These are phyloP conservation scores for Diaprepes abbreviatus DNA, from an alignment of 2,888 invertebrate species.

Conservation along the genomic window DNA sequence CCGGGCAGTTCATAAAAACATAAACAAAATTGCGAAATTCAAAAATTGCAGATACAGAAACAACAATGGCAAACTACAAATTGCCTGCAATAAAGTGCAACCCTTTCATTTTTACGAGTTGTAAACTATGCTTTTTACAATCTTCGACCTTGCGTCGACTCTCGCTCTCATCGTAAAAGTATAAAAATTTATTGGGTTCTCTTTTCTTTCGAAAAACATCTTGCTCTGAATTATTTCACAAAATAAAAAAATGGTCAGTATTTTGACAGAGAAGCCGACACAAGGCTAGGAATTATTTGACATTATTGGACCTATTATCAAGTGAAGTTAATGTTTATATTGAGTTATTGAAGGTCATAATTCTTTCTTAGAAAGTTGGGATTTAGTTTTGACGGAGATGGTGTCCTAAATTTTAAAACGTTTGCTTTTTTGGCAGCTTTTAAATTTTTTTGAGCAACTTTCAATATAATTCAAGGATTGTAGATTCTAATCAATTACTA, in stretches of 20 bases:
- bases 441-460: too few species aligned
- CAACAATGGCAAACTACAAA: conserved; percentile 3
- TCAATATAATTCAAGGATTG: too few species aligned
- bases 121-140: conserved; percentile 15
- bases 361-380: conserved; percentile 19
- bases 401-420: too few species aligned
- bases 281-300: background rate
- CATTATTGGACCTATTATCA: conserved; percentile 12
- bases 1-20: conserved; percentile 17
- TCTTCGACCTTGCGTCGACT: conserved; percentile 19
- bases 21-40: conserved; percentile 31
- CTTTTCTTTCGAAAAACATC: conserved; percentile 15
- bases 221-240: background rate
- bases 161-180: conserved; percentile 22
- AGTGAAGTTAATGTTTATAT: conserved; percentile 35
- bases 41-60: background rate
- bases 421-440: too few species aligned
- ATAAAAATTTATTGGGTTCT: conserved; percentile 26
- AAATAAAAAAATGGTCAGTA: background rate
- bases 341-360: conserved; percentile 17
- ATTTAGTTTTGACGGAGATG: background rate
- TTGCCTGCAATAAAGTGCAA: conserved; percentile 8
- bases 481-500: too few species aligned
- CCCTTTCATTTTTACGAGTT: conserved; percentile 25
- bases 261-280: background rate